These are phyloP conservation scores for Amphiprion clarkii DNA, from an alignment of 2,797 vertebrate genomes.

Conservation along the genomic window DNA sequence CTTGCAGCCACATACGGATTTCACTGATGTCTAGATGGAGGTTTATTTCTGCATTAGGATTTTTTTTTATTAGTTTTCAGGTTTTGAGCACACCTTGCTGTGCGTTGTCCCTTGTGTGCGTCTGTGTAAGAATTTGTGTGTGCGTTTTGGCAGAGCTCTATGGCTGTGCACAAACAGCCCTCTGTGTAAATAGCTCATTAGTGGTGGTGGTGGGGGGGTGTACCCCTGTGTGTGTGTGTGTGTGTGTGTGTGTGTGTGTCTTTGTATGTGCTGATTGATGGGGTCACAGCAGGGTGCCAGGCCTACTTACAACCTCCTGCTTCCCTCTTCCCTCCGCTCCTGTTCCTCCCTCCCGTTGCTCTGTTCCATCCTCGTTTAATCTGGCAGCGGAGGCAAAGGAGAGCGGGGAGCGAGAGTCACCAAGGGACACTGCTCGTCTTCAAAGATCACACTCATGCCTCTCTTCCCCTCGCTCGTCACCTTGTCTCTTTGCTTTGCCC, in stretches of 20 bases:
- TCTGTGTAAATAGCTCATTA: constrained; percentile 84
- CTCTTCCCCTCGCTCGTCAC: constrained; percentile 54
- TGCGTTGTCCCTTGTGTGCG: constrained; percentile 37
- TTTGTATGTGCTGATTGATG: constrained; percentile 76
- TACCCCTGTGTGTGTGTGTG: constrained; percentile 38
- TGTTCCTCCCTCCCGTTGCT: constrained; percentile 55
- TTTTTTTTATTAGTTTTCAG: constrained; percentile 8
- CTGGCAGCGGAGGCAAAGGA: constrained; percentile 66
- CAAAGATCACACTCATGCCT: constrained; percentile 67
- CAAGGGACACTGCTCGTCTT: constrained; percentile 74
- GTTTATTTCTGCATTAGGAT: constrained; percentile 41
- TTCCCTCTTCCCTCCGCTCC: constrained; percentile 54
- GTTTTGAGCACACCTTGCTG: constrained; percentile 50
- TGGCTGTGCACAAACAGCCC: constrained; percentile 72
- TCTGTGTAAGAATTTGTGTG: constrained; percentile 52
- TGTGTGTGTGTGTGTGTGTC: constrained; percentile 44
- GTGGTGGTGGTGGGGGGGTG: constrained; percentile 35
- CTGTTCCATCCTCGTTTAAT: constrained; percentile 73
- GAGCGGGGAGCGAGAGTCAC: constrained; percentile 65
- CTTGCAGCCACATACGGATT: constrained; percentile 51
- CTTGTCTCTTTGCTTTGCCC: constrained; percentile 71
- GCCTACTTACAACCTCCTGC: constrained; percentile 70
- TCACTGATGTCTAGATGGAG: constrained; percentile 30
- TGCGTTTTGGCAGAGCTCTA: constrained; percentile 57
- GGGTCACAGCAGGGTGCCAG: constrained; percentile 80